Percentiles rank a stretch among this genome's conserved stretches.
These are phyloP conservation scores for Papilio helenus DNA, from an alignment of 1,140 invertebrate species.

Conservation along the genomic window DNA sequence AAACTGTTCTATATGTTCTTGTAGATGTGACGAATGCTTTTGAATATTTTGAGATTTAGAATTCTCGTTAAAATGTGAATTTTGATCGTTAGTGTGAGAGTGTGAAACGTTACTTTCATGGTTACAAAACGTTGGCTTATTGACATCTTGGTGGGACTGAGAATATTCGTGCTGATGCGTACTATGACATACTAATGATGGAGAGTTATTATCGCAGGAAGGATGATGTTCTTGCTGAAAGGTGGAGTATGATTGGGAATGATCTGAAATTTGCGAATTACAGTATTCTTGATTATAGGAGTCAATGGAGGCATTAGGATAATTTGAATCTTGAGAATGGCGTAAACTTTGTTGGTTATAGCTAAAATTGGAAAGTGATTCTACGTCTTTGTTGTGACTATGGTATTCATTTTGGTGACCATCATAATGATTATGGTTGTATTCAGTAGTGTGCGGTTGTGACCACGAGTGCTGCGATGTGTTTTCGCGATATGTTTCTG, in stretches of 20 bases:
- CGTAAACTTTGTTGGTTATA: constrained; percentile 9
- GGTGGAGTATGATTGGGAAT: background rate
- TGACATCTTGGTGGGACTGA: background rate
- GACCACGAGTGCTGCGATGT: constrained; percentile 26
- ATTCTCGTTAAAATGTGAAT: constrained; percentile 4
- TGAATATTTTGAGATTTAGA: constrained; percentile 5
- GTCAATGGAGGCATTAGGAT: background rate
- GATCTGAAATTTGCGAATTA: constrained; percentile 2
- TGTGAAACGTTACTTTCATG: constrained; percentile 2
- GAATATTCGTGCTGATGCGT: constrained; percentile 4
- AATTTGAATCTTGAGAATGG: background rate
- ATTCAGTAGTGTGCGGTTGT: constrained; percentile 18
- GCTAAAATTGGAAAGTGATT: constrained; percentile 39
- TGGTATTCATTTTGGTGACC: constrained; percentile 41
- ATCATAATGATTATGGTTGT: constrained; percentile 33
- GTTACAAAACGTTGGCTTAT: background rate
- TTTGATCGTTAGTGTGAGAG: constrained; percentile 19
- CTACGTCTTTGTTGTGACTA: constrained; percentile 30
- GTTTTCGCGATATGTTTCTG: constrained; percentile 24
- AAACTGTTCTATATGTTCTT: constrained; percentile 21
- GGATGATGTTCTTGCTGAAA: background rate
- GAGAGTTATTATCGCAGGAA: background rate
- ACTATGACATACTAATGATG: background rate
- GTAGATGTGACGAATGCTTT: constrained; percentile 17
- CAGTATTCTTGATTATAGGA: background rate